Percentiles rank a stretch among this genome's conserved stretches.
phyloP scores from a whole-genome alignment of 1,140 invertebrate genomes.

The Heliconius himera region DNA sequence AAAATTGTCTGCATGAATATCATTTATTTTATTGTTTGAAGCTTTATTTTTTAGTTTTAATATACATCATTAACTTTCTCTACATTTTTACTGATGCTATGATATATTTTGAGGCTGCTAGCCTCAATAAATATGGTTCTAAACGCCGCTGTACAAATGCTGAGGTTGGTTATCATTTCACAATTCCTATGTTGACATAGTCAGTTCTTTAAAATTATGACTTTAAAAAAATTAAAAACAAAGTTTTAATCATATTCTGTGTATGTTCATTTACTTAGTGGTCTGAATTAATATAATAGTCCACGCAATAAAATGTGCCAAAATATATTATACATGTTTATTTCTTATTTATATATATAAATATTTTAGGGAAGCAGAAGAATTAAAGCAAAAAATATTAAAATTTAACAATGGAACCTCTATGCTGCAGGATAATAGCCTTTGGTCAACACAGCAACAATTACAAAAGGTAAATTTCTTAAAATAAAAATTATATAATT shows the following conservation, averaged over 20 bases:
- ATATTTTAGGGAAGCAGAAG: constrained; percentile 85
- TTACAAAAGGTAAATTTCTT: constrained; percentile 84
- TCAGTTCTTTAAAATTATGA: neutral
- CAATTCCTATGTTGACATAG: constrained; percentile 13
- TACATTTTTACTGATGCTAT: constrained; percentile 68
- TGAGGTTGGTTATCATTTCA: constrained; percentile 82
- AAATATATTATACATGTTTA: neutral
- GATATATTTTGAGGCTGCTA: constrained; percentile 73
- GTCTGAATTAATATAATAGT: neutral
- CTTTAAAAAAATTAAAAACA: neutral
- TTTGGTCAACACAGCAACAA: constrained; percentile 84
- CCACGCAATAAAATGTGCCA: neutral
- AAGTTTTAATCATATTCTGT: neutral
- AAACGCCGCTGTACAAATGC: constrained; percentile 87
- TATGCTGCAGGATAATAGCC: constrained; percentile 84
- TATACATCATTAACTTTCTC: constrained; percentile 31
- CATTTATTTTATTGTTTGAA: constrained; percentile 10
- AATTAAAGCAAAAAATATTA: constrained; percentile 86
- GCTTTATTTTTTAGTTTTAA: constrained; percentile 18
- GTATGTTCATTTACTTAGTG: neutral
- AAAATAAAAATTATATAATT: neutral
- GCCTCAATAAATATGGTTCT: constrained; percentile 84
- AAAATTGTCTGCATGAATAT: constrained; percentile 3
- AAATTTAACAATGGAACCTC: constrained; percentile 83
- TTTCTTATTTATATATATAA: neutral